Conservation (phyloP, 2,888 invertebrate species). For the Quadriops clusia region DNA sequence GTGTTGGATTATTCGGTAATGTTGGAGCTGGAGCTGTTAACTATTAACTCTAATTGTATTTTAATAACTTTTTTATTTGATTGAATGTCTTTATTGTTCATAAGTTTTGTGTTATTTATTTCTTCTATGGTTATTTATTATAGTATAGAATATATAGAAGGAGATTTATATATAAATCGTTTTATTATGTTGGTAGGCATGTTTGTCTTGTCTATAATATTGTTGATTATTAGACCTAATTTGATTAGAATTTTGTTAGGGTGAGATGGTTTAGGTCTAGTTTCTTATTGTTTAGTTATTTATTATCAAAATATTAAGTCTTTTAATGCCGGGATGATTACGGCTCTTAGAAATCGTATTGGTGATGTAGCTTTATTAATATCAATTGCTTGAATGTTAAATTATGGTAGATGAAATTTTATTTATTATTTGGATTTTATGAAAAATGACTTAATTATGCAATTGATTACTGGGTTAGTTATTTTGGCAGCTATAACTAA, state of each 20-base stretch:
- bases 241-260: constrained; percentile 59
- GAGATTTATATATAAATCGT: constrained; percentile 45
- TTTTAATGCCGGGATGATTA: constrained; percentile 59
- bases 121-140: constrained; percentile 53
- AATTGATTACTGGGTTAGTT: constrained; percentile 37
- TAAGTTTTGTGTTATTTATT: constrained; percentile 53
- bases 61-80: constrained; percentile 48
- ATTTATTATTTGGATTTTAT: constrained; percentile 36
- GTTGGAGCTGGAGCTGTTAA: constrained; percentile 45
- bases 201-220: constrained; percentile 55
- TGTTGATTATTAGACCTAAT: constrained; percentile 58
- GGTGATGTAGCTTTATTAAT: constrained; percentile 58
- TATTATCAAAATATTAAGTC: constrained; percentile 58
- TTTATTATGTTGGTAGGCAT: constrained; percentile 54
- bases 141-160: constrained; percentile 49
- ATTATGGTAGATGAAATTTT: constrained; percentile 30
- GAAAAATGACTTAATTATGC: constrained; percentile 35
- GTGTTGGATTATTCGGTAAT: constrained; percentile 40
- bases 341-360: constrained; percentile 59
- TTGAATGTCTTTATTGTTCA: constrained; percentile 53
- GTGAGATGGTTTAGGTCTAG: constrained; percentile 60
- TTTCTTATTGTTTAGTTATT: constrained; percentile 62
- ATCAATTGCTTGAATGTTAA: constrained; percentile 28
- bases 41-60: constrained; percentile 39
- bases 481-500: constrained; percentile 55